These are phyloP conservation scores for Catostomus latipinnis DNA, from an alignment of 2,797 vertebrate genomes.

Conservation along the genomic window DNA sequence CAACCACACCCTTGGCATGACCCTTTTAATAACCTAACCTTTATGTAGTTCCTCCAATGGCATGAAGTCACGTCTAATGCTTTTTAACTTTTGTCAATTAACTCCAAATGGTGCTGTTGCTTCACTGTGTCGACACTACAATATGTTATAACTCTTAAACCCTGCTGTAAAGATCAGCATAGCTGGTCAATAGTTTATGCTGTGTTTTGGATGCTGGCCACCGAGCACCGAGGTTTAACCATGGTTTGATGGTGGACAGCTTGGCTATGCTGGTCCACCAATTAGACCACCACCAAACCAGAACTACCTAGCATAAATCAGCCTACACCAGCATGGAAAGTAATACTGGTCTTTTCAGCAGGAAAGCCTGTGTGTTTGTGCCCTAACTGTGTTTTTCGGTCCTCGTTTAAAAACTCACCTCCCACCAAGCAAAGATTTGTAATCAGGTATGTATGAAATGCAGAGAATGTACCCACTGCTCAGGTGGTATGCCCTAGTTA, in stretches of 20 bases:
- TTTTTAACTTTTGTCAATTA: neutral
- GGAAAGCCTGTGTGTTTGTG: constrained; percentile 7
- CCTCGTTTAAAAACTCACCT: constrained; percentile 10
- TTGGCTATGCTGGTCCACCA: too few relatives aligned
- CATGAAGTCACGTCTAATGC: constrained; percentile 37
- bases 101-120: neutral
- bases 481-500: constrained; percentile 21
- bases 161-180: too few relatives aligned
- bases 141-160: constrained; percentile 1
- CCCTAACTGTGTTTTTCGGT: constrained; percentile 4
- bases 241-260: too few relatives aligned
- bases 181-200: too few relatives aligned
- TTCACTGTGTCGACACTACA: constrained; percentile 15
- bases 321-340: too few relatives aligned
- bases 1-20: constrained; percentile 18
- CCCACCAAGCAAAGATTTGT: constrained; percentile 8
- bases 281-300: too few relatives aligned
- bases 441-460: constrained; percentile 33
- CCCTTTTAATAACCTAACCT: constrained; percentile 39
- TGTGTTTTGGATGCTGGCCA: too few relatives aligned
- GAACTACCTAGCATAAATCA: too few relatives aligned
- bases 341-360: too few relatives aligned
- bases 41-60: neutral
- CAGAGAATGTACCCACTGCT: constrained; percentile 37
- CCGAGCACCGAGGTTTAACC: too few relatives aligned